Evolutionary conservation across 2,113 vertebrate species (phyloP).

Genomic region (Rhea americana): DNA sequence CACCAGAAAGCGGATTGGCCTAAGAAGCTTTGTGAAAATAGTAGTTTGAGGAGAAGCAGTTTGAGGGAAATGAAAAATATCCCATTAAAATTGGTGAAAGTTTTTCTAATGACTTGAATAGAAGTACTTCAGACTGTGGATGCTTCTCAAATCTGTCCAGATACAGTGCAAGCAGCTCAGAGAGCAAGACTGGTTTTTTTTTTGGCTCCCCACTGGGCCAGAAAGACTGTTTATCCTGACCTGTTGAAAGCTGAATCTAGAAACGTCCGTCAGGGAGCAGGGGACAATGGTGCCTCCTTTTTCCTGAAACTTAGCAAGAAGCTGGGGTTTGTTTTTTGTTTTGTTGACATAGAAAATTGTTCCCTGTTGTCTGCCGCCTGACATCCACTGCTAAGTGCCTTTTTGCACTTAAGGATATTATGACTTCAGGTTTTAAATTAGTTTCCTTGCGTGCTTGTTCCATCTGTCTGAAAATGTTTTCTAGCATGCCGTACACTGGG

Average conservation of each 20-base stretch:
- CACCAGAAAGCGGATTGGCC: not conserved
- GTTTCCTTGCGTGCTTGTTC: not conserved
- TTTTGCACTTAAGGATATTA: not conserved
- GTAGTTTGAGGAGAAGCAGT: not conserved
- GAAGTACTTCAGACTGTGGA: not conserved
- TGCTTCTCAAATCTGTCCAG: not conserved
- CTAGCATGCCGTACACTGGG: not conserved
- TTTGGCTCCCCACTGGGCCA: not conserved
- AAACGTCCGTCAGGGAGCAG: not conserved
- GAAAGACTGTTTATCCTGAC: not conserved
- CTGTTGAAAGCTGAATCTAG: not conserved
- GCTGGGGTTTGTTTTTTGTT: not conserved
- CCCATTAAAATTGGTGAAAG: not conserved
- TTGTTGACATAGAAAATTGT: not conserved
- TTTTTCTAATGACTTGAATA: not conserved
- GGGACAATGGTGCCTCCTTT: not conserved
- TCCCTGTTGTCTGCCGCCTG: not conserved
- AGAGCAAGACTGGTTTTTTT: not conserved
- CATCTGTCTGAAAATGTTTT: not conserved
- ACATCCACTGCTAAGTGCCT: not conserved
- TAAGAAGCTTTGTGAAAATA: not conserved
- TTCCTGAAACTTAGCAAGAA: not conserved
- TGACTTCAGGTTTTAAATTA: not conserved
- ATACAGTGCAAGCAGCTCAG: not conserved
- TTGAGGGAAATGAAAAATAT: not conserved